phyloP scores from a whole-genome alignment of 1,140 invertebrate genomes.

The Drosophila obscura region DNA sequence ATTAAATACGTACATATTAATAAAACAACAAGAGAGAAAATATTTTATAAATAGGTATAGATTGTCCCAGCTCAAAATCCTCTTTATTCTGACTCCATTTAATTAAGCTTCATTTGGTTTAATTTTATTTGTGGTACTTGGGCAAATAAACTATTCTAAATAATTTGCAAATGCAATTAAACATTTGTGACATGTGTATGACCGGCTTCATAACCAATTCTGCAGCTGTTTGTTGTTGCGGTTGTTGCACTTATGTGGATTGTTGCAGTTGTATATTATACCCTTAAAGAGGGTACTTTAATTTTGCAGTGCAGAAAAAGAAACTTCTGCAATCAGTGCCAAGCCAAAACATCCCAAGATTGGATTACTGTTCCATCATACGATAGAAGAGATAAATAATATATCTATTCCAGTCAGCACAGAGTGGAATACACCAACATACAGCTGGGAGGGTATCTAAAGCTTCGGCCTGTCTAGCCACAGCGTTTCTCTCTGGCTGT shows the following conservation, averaged over 20 bases:
- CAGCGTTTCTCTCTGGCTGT: neutral
- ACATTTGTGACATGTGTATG: slow-evolving; percentile 27
- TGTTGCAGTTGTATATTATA: too few species aligned
- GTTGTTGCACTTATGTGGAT: slow-evolving; percentile 13
- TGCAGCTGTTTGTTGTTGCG: slow-evolving; percentile 45
- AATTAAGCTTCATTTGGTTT: neutral
- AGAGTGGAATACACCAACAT: too few species aligned
- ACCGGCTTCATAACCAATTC: slow-evolving; percentile 27
- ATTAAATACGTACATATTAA: neutral
- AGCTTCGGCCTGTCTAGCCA: too few species aligned
- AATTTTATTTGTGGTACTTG: slow-evolving; percentile 9
- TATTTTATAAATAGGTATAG: too few species aligned
- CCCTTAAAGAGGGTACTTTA: neutral
- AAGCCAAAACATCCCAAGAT: too few species aligned
- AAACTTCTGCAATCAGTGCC: too few species aligned
- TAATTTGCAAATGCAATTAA: slow-evolving; percentile 71
- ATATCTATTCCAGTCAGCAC: too few species aligned
- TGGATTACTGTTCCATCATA: too few species aligned
- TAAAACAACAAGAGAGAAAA: neutral
- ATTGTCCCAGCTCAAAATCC: too few species aligned
- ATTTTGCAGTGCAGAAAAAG: neutral
- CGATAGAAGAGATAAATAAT: too few species aligned
- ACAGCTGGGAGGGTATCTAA: too few species aligned
- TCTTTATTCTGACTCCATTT: too few species aligned
- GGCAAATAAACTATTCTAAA: slow-evolving; percentile 46